Conservation (phyloP, 2,113 vertebrate genomes). For the Myotis brandtii region DNA sequence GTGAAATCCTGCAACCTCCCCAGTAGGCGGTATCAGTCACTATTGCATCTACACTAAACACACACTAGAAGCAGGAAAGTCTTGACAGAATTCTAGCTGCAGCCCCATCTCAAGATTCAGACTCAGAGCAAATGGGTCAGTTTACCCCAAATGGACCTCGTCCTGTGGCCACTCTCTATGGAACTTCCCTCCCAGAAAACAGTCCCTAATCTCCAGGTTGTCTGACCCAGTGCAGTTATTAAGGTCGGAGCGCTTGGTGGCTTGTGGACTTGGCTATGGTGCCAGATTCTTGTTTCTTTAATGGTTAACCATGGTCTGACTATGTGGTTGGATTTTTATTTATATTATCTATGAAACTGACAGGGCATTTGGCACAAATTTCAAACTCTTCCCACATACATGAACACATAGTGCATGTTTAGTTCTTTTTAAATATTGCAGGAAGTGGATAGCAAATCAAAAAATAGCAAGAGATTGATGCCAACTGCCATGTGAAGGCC, state of each 20-base stretch:
- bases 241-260: neutral
- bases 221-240: neutral
- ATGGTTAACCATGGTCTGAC: neutral
- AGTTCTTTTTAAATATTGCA: conserved; percentile 9
- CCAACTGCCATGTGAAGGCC: neutral
- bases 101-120: neutral
- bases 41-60: neutral
- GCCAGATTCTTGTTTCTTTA: neutral
- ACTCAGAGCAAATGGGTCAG: neutral
- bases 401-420: neutral
- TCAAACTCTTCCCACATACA: neutral
- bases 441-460: neutral
- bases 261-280: neutral
- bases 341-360: neutral
- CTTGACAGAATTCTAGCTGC: neutral
- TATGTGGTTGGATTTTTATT: conserved; percentile 12
- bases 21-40: neutral
- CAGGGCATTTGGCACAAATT: neutral
- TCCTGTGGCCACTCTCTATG: neutral
- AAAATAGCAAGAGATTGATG: conserved; percentile 3
- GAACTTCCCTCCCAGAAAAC: neutral
- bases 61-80: neutral
- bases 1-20: neutral
- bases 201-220: neutral
- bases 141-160: neutral